phyloP scores from a whole-genome alignment of 1,140 invertebrate genomes.

The Monochamus saltuarius region DNA sequence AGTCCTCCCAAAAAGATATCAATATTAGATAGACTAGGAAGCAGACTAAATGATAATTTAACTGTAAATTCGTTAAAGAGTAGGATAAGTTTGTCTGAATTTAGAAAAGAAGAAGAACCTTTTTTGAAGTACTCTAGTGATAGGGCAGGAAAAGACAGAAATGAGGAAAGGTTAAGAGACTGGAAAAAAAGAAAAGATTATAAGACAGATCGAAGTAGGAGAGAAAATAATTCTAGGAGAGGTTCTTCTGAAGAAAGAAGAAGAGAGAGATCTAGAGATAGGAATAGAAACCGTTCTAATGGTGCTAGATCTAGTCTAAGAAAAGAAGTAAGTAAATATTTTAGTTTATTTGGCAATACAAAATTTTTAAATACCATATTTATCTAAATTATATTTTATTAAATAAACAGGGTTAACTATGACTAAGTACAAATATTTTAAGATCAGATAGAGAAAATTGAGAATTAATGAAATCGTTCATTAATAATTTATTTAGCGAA shows the following conservation, averaged over 20 bases:
- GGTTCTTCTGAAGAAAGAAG: not conserved
- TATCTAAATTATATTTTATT: no score
- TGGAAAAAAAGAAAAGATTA: constrained; percentile 6
- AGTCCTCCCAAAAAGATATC: constrained; percentile 33
- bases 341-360: no score
- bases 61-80: constrained; percentile 20
- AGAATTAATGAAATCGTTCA: no score
- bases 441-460: no score
- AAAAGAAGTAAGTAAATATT: no score
- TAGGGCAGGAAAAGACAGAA: no score
- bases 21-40: constrained; percentile 40
- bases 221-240: not conserved
- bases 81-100: constrained; percentile 29
- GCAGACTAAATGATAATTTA: constrained; percentile 18
- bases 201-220: not conserved
- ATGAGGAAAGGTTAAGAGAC: constrained; percentile 18
- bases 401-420: no score
- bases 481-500: no score
- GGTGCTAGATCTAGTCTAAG: not conserved
- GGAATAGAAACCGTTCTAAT: not conserved
- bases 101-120: constrained; percentile 24
- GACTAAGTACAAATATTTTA: no score
- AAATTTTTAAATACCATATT: no score
- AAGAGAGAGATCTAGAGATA: constrained; percentile 3
- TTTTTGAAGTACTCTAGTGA: constrained; percentile 6